A percentile compares a stretch with the other conserved stretches of the same genome.
phyloP scores from a whole-genome alignment of 2,888 invertebrate genomes.

The Dorcus hopei region DNA sequence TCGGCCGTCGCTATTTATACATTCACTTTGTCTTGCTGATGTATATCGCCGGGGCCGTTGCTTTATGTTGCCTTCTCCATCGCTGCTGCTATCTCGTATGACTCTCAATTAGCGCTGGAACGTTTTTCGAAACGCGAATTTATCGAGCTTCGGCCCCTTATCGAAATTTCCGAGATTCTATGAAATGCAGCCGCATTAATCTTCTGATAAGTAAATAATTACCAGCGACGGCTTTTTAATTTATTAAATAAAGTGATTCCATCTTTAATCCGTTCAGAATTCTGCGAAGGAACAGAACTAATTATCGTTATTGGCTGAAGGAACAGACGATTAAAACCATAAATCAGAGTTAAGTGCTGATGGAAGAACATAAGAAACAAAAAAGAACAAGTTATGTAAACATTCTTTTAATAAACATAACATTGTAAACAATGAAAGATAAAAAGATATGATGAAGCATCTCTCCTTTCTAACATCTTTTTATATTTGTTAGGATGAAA shows the following conservation, averaged over 20 bases:
- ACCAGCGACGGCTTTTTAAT: neutral
- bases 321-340: too few relatives aligned
- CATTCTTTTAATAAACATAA: too few relatives aligned
- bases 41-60: conserved; percentile 35
- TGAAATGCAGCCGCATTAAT: neutral
- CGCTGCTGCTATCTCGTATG: conserved; percentile 32
- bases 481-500: too few relatives aligned
- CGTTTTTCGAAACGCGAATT: conserved; percentile 20
- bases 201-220: neutral
- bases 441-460: too few relatives aligned
- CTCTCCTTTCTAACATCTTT: too few relatives aligned
- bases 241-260: neutral
- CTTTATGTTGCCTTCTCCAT: conserved; percentile 12
- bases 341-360: too few relatives aligned
- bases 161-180: neutral
- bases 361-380: too few relatives aligned
- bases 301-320: too few relatives aligned
- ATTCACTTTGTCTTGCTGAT: conserved; percentile 40
- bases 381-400: too few relatives aligned
- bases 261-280: too few relatives aligned
- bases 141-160: neutral
- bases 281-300: too few relatives aligned
- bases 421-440: too few relatives aligned
- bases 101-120: conserved; percentile 43
- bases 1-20: conserved; percentile 40